These are phyloP conservation scores for Candoia aspera DNA, from an alignment of 2,113 vertebrate species.

Conservation along the genomic window DNA sequence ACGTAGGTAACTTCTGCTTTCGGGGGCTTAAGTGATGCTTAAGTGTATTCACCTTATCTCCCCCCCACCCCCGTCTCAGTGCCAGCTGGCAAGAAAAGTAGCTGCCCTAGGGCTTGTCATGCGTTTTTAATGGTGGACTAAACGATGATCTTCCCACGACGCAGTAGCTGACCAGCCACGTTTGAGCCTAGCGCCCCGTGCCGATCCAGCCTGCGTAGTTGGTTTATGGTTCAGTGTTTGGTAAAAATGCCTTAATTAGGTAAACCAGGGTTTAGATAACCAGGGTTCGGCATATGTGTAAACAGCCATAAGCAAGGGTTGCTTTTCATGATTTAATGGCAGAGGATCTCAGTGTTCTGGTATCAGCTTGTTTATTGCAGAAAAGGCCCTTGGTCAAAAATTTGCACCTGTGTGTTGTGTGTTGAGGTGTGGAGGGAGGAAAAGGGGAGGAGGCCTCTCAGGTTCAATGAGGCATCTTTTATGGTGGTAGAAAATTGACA, in stretches of 20 bases:
- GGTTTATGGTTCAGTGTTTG: background rate
- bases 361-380: background rate
- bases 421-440: background rate
- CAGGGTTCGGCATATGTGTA: background rate
- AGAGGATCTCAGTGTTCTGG: background rate
- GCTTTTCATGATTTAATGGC: background rate
- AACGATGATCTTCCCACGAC: background rate
- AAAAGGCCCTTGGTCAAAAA: background rate
- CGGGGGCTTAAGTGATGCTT: background rate
- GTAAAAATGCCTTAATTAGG: background rate
- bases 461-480: background rate
- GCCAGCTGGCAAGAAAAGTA: background rate
- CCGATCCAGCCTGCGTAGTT: background rate
- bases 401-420: background rate
- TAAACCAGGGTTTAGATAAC: background rate
- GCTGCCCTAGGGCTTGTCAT: background rate
- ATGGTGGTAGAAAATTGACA: background rate
- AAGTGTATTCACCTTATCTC: background rate
- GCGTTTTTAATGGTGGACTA: too few species aligned
- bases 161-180: background rate
- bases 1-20: background rate
- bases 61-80: background rate
- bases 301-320: background rate
- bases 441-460: background rate
- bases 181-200: background rate